A percentile compares a stretch with the other conserved stretches of the same genome.
phyloP scores from a whole-genome alignment of 1,140 invertebrate species.

The Ceratina calcarata region DNA sequence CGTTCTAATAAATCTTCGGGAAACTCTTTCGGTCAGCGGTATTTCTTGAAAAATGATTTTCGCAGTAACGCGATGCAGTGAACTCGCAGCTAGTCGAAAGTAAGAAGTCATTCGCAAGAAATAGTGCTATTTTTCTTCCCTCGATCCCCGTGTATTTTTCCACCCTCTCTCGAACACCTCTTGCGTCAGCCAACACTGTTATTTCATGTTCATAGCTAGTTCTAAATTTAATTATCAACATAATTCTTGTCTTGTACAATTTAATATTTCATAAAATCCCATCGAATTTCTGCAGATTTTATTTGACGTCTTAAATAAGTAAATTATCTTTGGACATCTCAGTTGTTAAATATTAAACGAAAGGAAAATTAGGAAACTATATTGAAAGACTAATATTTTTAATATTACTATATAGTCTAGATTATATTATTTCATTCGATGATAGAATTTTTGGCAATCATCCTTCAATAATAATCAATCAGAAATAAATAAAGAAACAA shows the following conservation, averaged over 20 bases:
- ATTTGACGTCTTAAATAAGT: too few species aligned
- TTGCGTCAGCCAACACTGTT: not conserved
- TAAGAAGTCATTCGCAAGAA: conserved; percentile 30
- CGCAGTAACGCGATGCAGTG: not conserved
- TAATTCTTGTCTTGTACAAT: not conserved
- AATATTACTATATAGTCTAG: too few species aligned
- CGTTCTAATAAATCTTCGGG: not conserved
- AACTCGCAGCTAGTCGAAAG: conserved; percentile 5
- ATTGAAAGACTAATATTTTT: too few species aligned
- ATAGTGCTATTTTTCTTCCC: conserved; percentile 11
- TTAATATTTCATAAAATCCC: too few species aligned
- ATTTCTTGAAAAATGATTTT: conserved; percentile 16
- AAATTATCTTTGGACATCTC: too few species aligned
- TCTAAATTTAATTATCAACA: not conserved
- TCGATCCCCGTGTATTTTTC: not conserved
- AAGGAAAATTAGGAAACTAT: too few species aligned
- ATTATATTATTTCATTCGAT: too few species aligned
- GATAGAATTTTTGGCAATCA: too few species aligned
- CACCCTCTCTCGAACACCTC: not conserved
- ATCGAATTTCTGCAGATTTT: too few species aligned
- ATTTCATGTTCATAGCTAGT: not conserved
- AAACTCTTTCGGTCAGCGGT: conserved; percentile 14
- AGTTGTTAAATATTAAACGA: too few species aligned
- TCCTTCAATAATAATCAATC: too few species aligned
- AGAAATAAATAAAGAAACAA: too few species aligned